These are phyloP conservation scores for Toxotes chatareus DNA, from an alignment of 2,113 vertebrate species.

Conservation along the genomic window DNA sequence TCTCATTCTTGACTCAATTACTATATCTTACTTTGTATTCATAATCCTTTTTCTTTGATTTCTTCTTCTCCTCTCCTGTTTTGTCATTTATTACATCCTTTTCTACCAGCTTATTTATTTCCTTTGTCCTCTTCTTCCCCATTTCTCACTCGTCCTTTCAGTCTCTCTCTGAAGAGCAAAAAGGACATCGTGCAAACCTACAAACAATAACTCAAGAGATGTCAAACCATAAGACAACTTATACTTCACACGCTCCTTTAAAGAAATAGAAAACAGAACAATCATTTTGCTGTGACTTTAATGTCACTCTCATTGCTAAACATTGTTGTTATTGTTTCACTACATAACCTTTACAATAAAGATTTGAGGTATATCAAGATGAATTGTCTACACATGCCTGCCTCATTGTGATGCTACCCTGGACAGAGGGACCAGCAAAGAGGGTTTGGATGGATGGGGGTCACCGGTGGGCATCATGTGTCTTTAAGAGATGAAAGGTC, in stretches of 20 bases:
- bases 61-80: background rate
- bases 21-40: constrained; percentile 1
- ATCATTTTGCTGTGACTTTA: constrained; percentile 89
- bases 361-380: constrained; percentile 99
- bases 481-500: constrained; percentile 39
- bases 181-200: constrained; percentile 67
- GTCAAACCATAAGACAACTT: constrained; percentile 46
- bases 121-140: background rate
- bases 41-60: background rate
- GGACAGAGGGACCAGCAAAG: constrained; percentile 72
- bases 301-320: constrained; percentile 79
- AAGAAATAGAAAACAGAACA: constrained; percentile 72
- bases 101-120: background rate
- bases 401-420: constrained; percentile 88
- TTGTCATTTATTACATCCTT: background rate
- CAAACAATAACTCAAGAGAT: constrained; percentile 49
- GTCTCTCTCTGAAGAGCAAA: constrained; percentile 32
- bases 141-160: background rate
- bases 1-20: background rate
- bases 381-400: constrained; percentile 96
- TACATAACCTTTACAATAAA: constrained; percentile 98
- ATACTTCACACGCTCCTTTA: constrained; percentile 52
- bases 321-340: constrained; percentile 84
- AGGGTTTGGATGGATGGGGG: constrained; percentile 62
- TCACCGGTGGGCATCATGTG: constrained; percentile 44